Evolutionary conservation across 92 coral and sea anemone species (phyloP).

Genomic region (Actinostola sp.): DNA sequence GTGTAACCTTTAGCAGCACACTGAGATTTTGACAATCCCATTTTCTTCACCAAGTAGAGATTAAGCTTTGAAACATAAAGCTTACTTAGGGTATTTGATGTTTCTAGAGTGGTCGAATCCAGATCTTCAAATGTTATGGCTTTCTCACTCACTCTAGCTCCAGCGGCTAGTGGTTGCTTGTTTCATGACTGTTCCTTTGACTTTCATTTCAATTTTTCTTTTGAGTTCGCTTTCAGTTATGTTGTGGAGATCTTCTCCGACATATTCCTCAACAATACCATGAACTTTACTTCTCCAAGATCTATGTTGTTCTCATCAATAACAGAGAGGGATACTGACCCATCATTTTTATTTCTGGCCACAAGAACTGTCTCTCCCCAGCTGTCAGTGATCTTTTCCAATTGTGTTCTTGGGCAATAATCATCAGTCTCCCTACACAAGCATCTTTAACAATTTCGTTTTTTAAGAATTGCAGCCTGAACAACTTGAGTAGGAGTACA

Average conservation of each 20-base stretch:
- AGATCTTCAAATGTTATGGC: slow-evolving; percentile 37
- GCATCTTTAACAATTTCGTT: slow-evolving; percentile 7
- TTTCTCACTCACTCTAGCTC: slow-evolving; percentile 40
- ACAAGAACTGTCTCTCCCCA: slow-evolving; percentile 43
- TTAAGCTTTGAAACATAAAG: slow-evolving; percentile 47
- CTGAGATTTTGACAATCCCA: slow-evolving; percentile 25
- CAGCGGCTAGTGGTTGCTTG: slow-evolving; percentile 20
- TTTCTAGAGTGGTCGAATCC: slow-evolving; percentile 26
- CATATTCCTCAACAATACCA: slow-evolving; percentile 21
- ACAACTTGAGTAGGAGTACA: slow-evolving; percentile 8
- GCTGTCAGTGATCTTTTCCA: slow-evolving; percentile 26
- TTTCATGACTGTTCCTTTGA: slow-evolving; percentile 30
- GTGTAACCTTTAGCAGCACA: slow-evolving; percentile 35
- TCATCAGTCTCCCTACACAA: slow-evolving; percentile 23
- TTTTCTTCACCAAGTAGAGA: slow-evolving; percentile 17
- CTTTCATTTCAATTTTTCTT: slow-evolving; percentile 6
- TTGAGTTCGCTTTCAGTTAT: slow-evolving; percentile 20
- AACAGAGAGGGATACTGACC: slow-evolving; percentile 26
- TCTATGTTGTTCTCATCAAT: slow-evolving; percentile 36
- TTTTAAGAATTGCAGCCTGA: slow-evolving; percentile 14
- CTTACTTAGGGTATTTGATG: slow-evolving; percentile 14
- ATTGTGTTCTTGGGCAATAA: slow-evolving; percentile 51
- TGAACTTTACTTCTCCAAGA: slow-evolving; percentile 41
- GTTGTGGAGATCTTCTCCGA: slow-evolving; percentile 35
- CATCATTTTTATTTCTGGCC: slow-evolving; percentile 31